Evolutionary conservation across 1,140 invertebrate species (phyloP), one percentile per base, ranked within the genome.

Genomic region (Penaeus vannamei): DNA sequence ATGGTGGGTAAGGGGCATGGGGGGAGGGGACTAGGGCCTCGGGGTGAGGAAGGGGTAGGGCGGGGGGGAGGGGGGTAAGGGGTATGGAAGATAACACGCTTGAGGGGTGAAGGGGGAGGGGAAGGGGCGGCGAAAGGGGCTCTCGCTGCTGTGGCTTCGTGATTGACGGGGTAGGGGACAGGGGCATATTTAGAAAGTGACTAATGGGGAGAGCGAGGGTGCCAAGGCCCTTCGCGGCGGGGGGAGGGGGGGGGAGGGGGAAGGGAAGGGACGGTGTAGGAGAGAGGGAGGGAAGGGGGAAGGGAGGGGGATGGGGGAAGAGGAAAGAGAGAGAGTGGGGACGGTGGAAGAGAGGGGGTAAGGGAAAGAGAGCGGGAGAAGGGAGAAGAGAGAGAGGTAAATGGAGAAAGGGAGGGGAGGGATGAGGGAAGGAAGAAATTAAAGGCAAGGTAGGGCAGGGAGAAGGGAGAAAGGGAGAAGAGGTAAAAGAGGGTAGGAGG

Each of bases 271-370:
- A 59, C 17, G 42, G 36, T 23, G 0, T 17, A 42, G 32, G 29
- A 22, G 81, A 32, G 59, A 29, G 59, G 61, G 60, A n/a, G 80
- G 3, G 29, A 61, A 42, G 19, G 80, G 53, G 59, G 62, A 60
- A 20, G 81, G 29, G 53, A 36, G 81, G 36, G 59, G 20, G 81
- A 83, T 59, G 61, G 79, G n/a, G 42, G 29, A 81, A 53, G 26
- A 53, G 59, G 79, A 59, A 12, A 23, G 19, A 5, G 23, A 20
- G 22, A 42, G 42, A 23, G 23, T 53, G 20, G 26, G 42, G 79
- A 19, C 14, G 42, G 19, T 29, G 17, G 26, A 3, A 23, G 23
- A 32, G 5, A 79, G 46, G 32, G 17, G 76, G 76, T 1, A 46
- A 32, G 26, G 76, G 12, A 79, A 26, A 23, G 29, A n/a, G 26